A percentile compares a stretch with the other conserved stretches of the same genome.
Evolutionary conservation across 1,140 invertebrate genomes (phyloP).

Genomic region (Thaumetopoea pityocampa): DNA sequence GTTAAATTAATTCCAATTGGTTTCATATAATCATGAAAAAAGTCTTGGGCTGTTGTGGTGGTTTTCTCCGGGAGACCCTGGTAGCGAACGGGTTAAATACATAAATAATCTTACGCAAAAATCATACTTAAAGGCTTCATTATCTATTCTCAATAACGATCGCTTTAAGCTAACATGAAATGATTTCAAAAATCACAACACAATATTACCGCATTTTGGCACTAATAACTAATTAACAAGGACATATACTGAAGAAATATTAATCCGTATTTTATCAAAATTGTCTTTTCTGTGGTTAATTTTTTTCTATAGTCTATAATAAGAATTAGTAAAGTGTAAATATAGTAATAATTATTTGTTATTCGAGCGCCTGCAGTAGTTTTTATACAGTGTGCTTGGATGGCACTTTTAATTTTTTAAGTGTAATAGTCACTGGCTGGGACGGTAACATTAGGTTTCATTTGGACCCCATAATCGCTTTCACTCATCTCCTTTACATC

Average conservation of each 20-base stretch:
- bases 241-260: slow-evolving; percentile 34
- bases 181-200: slow-evolving; percentile 42
- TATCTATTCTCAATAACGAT: slow-evolving; percentile 42
- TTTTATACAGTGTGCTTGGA: slow-evolving; percentile 25
- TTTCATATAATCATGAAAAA: too few relatives aligned
- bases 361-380: slow-evolving; percentile 41
- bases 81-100: too few relatives aligned
- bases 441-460: slow-evolving; percentile 52
- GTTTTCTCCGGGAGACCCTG: too few relatives aligned
- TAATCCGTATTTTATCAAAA: neutral
- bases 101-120: slow-evolving; percentile 33
- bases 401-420: slow-evolving; percentile 25
- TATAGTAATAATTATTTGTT: slow-evolving; percentile 11
- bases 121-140: slow-evolving; percentile 25
- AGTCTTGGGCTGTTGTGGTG: too few relatives aligned
- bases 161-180: slow-evolving; percentile 50
- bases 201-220: slow-evolving; percentile 49
- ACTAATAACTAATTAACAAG: slow-evolving; percentile 39
- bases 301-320: slow-evolving; percentile 32
- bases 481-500: slow-evolving; percentile 43
- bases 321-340: slow-evolving; percentile 23
- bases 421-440: slow-evolving; percentile 46
- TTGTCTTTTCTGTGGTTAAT: slow-evolving; percentile 1
- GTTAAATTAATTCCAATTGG: too few relatives aligned
- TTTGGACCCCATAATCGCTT: slow-evolving; percentile 57